A percentile compares a stretch with the other conserved stretches of the same genome.
Evolutionary conservation across 2,797 vertebrate species (phyloP).

Genomic region (Myotis planiceps): DNA sequence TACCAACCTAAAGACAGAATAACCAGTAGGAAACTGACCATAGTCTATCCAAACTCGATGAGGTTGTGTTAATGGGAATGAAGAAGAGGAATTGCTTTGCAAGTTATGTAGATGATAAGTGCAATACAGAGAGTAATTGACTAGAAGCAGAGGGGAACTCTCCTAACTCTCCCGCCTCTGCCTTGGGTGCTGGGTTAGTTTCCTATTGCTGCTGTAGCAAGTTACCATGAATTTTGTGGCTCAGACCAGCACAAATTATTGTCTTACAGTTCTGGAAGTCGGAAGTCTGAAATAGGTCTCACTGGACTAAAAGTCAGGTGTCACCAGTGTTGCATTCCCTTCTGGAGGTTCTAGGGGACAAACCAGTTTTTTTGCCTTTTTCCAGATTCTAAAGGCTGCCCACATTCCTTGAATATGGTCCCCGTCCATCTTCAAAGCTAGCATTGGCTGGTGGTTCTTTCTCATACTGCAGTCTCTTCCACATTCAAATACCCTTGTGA

Average conservation of each 20-base stretch:
- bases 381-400: background rate
- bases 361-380: background rate
- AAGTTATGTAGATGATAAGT: constrained; percentile 29
- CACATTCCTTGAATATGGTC: background rate
- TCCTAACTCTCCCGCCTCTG: background rate
- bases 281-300: background rate
- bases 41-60: background rate
- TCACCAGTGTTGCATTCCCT: background rate
- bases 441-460: background rate
- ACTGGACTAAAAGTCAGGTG: background rate
- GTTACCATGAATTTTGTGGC: background rate
- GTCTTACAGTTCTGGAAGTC: background rate
- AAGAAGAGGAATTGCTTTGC: constrained; percentile 1
- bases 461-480: background rate
- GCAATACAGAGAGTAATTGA: background rate
- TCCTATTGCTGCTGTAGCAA: background rate
- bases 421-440: background rate
- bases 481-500: background rate
- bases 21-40: background rate
- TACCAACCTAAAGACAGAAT: background rate
- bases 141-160: background rate
- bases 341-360: background rate
- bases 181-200: background rate
- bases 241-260: background rate
- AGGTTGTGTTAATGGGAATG: background rate